Evolutionary conservation across 2,797 vertebrate species (phyloP), one percentile per base, ranked within the genome.

Genomic region (Buceros bicornis): DNA sequence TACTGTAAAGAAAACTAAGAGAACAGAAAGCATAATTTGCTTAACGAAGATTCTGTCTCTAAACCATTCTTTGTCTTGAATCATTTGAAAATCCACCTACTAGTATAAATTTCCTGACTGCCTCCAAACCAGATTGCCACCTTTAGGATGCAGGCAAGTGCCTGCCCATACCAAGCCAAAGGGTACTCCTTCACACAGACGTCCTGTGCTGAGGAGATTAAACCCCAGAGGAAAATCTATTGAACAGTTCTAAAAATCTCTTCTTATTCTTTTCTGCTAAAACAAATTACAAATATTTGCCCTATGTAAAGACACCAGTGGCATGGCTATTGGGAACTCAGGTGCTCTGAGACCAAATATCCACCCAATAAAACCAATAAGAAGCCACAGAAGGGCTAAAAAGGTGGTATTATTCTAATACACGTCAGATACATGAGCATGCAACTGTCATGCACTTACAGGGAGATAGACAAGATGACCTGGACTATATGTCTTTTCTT

Each of bases 381-480:
- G 89, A 65, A 87, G 74, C 29, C 18, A 60, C 8, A 64, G 33
- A 85, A 31, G 6, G 78, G 19, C 13, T 50, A 61, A 83, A 82
- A 66, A 54, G 21, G 1, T 0, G 5, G 6, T 60, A 21, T 77
- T 82, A 53, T 76, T 79, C 40, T 50, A 66, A 18, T 24, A 57
- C 6, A 29, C 19, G 77, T 77, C 42, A 67, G 65, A 54, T 67
- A 67, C 29, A 33, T 67, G 47, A 65, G 64, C 43, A 73, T 51
- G 21, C 16, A 80, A 79, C 35, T 58, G 56, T 77, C 54, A 45
- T 24, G 20, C 66, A 70, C 48, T 67, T 87, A 80, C 53, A 93
- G 42, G 29, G 50, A 94, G 79, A 87, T 58, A 56, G 71, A 91
- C 84, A 92, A 87, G 82, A 93, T 91, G 67, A 91, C 87, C 87